phyloP scores from a whole-genome alignment of 2,113 vertebrate species.

The Lampris megalopsis region DNA sequence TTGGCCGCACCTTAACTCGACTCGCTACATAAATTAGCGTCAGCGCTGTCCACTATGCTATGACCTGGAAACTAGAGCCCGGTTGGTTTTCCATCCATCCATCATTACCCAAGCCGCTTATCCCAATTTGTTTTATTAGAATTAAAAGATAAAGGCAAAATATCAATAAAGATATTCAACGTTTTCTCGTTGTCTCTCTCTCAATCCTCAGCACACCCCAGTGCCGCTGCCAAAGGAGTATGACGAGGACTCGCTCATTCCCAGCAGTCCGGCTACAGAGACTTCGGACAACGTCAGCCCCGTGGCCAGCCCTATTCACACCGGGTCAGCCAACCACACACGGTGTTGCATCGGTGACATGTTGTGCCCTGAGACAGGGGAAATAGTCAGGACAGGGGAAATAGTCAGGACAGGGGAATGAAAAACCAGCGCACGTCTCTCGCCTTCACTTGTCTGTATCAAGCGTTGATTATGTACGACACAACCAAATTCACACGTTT shows the following conservation, averaged over 20 bases:
- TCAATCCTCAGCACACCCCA: constrained; percentile 80
- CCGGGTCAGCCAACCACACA: constrained; percentile 84
- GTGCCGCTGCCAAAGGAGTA: constrained; percentile 90
- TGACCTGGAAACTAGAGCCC: too few species aligned
- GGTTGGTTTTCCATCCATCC: too few species aligned
- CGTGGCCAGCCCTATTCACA: constrained; percentile 96
- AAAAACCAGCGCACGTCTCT: too few species aligned
- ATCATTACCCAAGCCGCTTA: neutral
- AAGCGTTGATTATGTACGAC: too few species aligned
- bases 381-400: too few species aligned
- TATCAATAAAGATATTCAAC: constrained; percentile 9
- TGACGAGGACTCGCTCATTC: constrained; percentile 96
- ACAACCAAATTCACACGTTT: too few species aligned
- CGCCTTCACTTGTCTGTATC: too few species aligned
- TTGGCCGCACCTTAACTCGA: too few species aligned
- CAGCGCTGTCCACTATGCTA: too few species aligned
- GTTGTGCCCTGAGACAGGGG: too few species aligned
- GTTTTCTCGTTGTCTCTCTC: constrained; percentile 17
- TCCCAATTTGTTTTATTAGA: neutral
- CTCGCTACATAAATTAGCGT: too few species aligned
- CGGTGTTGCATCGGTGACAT: neutral
- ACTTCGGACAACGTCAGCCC: constrained; percentile 99
- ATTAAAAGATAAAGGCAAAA: constrained; percentile 5
- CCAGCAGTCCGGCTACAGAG: constrained; percentile 97
- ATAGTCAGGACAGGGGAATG: too few species aligned